phyloP scores from a whole-genome alignment of 37 sponge, comb jelly and placozoan species.

The Ianthella basta region DNA sequence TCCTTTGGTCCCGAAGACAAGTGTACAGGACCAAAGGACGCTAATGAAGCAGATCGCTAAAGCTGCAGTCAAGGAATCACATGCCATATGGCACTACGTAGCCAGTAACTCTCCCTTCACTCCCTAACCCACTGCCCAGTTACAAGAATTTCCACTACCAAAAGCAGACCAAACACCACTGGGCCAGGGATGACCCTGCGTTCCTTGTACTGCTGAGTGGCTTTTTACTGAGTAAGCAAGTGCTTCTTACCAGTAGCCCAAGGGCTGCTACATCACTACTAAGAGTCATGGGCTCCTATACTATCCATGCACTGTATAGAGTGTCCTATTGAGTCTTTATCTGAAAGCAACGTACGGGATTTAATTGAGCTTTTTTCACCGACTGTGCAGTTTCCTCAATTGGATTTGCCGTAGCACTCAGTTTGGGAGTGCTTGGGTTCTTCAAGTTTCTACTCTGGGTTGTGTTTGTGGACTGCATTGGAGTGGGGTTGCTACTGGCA shows the following conservation, averaged over 20 bases:
- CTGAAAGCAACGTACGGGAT: no score
- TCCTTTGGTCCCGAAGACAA: no score
- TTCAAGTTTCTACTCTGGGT: conserved; percentile 80
- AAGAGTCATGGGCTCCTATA: no score
- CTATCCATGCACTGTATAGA: no score
- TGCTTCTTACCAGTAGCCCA: background rate
- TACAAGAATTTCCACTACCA: conserved; percentile 77
- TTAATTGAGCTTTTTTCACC: background rate
- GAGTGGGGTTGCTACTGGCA: conserved; percentile 74
- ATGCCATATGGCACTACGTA: no score
- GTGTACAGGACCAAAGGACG: no score
- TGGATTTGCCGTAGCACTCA: conserved; percentile 68
- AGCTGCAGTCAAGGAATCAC: no score
- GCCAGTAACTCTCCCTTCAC: no score
- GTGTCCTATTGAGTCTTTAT: no score
- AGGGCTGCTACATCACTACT: background rate
- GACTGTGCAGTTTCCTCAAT: conserved; percentile 58
- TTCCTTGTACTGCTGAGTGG: conserved; percentile 81
- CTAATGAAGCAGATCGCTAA: no score
- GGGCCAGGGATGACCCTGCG: conserved; percentile 98
- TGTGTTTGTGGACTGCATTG: conserved; percentile 84
- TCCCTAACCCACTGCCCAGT: conserved; percentile 17
- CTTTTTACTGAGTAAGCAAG: conserved; percentile 59
- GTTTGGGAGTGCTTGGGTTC: conserved; percentile 62
- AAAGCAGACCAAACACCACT: conserved; percentile 85